phyloP scores from a whole-genome alignment of 1,140 invertebrate species.

The Prorops nasuta region DNA sequence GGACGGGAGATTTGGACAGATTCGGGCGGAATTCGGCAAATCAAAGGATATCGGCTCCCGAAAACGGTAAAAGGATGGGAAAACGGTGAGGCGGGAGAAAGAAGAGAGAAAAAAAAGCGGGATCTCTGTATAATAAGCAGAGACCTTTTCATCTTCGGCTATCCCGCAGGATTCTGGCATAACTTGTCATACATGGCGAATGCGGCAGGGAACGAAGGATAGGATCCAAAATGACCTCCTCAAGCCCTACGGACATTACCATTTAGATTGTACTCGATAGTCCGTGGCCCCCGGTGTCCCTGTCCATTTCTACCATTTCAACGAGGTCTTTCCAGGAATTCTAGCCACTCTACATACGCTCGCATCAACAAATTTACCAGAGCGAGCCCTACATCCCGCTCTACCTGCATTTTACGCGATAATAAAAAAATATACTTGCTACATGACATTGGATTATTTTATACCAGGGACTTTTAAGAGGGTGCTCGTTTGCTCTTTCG shows the following conservation, averaged over 20 bases:
- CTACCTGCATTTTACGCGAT: too few species aligned
- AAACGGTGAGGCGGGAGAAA: neutral
- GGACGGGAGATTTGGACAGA: slow-evolving; percentile 29
- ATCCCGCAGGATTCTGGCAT: neutral
- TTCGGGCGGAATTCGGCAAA: too few species aligned
- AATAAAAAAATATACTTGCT: too few species aligned
- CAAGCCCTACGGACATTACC: slow-evolving; percentile 10
- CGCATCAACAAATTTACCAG: too few species aligned
- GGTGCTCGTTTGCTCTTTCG: too few species aligned
- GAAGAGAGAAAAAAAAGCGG: neutral
- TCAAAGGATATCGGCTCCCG: slow-evolving; percentile 14
- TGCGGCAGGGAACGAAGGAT: neutral
- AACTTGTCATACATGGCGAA: neutral
- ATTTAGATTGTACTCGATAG: slow-evolving; percentile 23
- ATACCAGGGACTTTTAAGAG: too few species aligned
- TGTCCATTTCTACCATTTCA: neutral
- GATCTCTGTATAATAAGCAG: slow-evolving; percentile 18
- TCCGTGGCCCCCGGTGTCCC: neutral
- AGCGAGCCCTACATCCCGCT: too few species aligned
- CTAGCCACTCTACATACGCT: too few species aligned
- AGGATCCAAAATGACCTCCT: slow-evolving; percentile 2
- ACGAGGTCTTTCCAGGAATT: too few species aligned
- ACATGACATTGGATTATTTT: too few species aligned
- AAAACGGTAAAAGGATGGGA: neutral
- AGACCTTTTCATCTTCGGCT: slow-evolving; percentile 6